These are phyloP conservation scores for Calcarius lapponicus DNA, from an alignment of 2,797 vertebrate genomes.

Conservation along the genomic window DNA sequence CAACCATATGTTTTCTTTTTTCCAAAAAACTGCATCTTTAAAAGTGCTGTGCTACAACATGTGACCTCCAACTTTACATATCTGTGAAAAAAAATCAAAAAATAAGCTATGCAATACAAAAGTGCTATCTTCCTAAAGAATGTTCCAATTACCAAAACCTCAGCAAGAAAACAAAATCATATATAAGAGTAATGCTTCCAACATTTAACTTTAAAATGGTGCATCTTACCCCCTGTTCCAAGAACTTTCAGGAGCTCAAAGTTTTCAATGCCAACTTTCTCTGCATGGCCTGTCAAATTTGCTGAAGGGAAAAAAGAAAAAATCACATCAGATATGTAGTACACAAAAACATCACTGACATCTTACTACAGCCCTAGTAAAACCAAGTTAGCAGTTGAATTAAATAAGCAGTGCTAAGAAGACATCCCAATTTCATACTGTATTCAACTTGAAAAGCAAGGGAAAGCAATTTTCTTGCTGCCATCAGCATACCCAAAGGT, in stretches of 20 bases:
- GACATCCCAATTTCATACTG: neutral
- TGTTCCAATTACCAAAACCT: neutral
- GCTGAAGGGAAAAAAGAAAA: slow-evolving; percentile 75
- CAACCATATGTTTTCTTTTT: neutral
- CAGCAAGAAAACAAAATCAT: neutral
- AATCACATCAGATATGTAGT: neutral
- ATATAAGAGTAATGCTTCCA: neutral
- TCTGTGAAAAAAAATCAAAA: neutral
- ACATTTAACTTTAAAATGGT: neutral
- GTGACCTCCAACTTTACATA: neutral
- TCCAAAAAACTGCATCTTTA: neutral
- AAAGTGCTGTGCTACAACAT: neutral
- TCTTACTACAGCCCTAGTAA: neutral
- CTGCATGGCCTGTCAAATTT: slow-evolving; percentile 95
- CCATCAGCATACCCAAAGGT: accelerated
- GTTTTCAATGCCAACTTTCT: slow-evolving; percentile 98
- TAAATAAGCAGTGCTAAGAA: neutral
- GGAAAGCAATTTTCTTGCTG: neutral
- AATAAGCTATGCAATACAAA: neutral
- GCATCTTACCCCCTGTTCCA: slow-evolving; percentile 94
- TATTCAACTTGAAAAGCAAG: neutral
- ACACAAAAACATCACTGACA: neutral
- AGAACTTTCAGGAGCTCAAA: slow-evolving; percentile 97
- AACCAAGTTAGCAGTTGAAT: neutral
- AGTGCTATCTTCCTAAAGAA: neutral